Base-by-base conservation (phyloP, 53 echinoderm and acorn worm genomes). In the Patiria pectinifera region DNA sequence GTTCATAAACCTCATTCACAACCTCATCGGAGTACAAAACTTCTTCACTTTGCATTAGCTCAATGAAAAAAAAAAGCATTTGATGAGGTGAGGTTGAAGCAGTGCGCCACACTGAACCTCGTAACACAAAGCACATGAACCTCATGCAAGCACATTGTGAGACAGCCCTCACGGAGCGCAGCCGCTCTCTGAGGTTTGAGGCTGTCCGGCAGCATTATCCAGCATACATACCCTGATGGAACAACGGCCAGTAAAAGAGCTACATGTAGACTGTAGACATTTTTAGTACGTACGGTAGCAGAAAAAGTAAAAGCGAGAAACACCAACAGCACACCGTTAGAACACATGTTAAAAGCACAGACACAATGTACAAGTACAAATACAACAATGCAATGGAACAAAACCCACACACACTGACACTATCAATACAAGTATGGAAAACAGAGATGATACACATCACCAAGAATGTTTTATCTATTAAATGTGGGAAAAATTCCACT, bases 191-290 rank as follows among this genome's bases (percentile, higher is more conserved):
- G 79, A 45, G 79, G 79, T 47, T 45, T 53, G 46, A 78, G 79
- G 47, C 79, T 11, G 12, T 11, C 48, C 47, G 35, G 77, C 62
- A 75, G 72, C 75, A 15, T 48, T 24, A 18, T 69, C 26, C 79
- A 59, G 77, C 80, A 90, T 90, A 90, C 90, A 80, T 90, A 90
- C 90, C 90, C 90, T 80, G 90, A 90, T 90, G 12, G 90, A 45
- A 69, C 90, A 46, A 69, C 90, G 90, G 23, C 90, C 90, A 90
- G 80, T 81, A 90, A 66, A 59, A n/a, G 81, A 90, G 90, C 69
- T 90, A 62, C 11, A 53, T 82, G 82, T 46, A 77, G 87, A 81
- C 90, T 90, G 90, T 69, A 90, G 81, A 90, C 66, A 81, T 90
- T 90, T 79, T 53, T 53, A 66, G 66, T 66, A 66, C 66, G 90